These are phyloP conservation scores for Rhagium mordax DNA, from an alignment of 2,888 invertebrate genomes.

Conservation along the genomic window DNA sequence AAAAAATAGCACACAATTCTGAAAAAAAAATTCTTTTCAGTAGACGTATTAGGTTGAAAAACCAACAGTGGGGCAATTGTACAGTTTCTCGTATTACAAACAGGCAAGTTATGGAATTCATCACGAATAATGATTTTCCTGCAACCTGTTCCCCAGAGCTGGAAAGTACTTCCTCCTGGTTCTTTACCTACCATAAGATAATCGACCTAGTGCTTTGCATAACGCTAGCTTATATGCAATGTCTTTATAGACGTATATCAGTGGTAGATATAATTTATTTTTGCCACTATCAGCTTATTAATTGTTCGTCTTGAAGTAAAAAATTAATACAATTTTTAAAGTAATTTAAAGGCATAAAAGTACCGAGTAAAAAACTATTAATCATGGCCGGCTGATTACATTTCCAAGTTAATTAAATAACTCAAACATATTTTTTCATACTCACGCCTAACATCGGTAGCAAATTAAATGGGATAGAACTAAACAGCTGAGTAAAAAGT, in stretches of 20 bases:
- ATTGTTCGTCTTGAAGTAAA: not conserved
- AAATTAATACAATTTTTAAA: constrained; percentile 1
- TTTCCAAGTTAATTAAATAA: constrained; percentile 9
- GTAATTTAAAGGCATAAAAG: not conserved
- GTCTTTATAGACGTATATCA: not conserved
- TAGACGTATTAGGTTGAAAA: too few species aligned
- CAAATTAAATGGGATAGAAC: constrained; percentile 10
- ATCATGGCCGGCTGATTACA: not conserved
- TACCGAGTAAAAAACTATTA: not conserved
- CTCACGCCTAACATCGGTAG: constrained; percentile 3
- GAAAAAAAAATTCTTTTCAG: too few species aligned
- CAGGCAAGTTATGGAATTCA: too few species aligned
- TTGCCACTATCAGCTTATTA: not conserved
- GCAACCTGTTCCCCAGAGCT: too few species aligned
- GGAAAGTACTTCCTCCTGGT: too few species aligned
- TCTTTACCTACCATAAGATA: too few species aligned
- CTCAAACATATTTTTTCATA: constrained; percentile 1
- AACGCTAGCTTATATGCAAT: too few species aligned
- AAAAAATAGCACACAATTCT: too few species aligned
- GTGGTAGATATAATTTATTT: not conserved
- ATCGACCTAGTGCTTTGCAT: too few species aligned
- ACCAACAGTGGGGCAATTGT: too few species aligned
- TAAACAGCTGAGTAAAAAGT: constrained; percentile 5
- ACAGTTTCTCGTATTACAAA: too few species aligned
- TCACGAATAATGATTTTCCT: too few species aligned